A percentile compares a stretch with the other conserved stretches of the same genome.
Evolutionary conservation across 2,888 invertebrate genomes (phyloP).

Genomic region (Amiota mariae): DNA sequence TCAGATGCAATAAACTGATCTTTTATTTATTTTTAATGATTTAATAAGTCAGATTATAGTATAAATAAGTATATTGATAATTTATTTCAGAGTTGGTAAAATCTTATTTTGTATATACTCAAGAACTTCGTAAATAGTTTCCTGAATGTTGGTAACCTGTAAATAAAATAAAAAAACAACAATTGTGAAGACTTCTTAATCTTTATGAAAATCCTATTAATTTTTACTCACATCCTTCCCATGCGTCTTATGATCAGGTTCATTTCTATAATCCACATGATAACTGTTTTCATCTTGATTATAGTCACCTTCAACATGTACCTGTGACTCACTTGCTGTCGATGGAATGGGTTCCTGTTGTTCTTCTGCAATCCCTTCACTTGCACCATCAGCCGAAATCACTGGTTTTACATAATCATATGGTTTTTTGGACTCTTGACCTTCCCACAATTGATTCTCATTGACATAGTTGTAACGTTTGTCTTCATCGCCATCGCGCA

Average conservation of each 20-base stretch:
- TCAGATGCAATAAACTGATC: no score
- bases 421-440: neutral
- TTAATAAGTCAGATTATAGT: no score
- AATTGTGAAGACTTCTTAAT: neutral
- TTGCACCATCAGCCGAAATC: neutral
- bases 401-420: slow-evolving; percentile 14
- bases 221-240: slow-evolving; percentile 46
- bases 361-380: slow-evolving; percentile 9
- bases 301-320: slow-evolving; percentile 43
- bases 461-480: slow-evolving; percentile 73
- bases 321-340: slow-evolving; percentile 16
- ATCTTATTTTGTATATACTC: slow-evolving; percentile 62
- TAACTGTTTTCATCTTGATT: slow-evolving; percentile 35
- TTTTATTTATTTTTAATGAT: no score
- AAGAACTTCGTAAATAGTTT: slow-evolving; percentile 59
- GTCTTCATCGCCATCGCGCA: slow-evolving; percentile 62
- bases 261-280: slow-evolving; percentile 34
- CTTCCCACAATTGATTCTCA: slow-evolving; percentile 74
- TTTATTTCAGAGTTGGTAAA: slow-evolving; percentile 54
- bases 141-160: slow-evolving; percentile 45
- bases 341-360: neutral
- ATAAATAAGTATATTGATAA: no score
- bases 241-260: slow-evolving; percentile 4
- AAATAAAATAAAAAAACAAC: slow-evolving; percentile 14
- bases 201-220: no score